phyloP scores from a whole-genome alignment of 92 coral and sea anemone species.

The Epizoanthus scotinus region DNA sequence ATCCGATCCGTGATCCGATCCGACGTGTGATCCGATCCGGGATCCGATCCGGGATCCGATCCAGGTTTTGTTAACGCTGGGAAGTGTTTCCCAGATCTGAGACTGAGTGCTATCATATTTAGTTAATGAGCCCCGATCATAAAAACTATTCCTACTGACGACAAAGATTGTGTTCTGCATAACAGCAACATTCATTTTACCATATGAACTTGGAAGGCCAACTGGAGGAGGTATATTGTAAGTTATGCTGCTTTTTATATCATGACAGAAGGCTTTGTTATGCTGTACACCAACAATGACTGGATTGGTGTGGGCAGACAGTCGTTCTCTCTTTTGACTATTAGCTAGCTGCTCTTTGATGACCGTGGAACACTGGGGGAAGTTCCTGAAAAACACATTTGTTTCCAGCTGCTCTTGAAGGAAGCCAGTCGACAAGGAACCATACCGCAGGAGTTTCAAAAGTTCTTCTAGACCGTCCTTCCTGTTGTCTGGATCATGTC shows the following conservation, averaged over 20 bases:
- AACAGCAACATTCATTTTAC: background rate
- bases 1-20: no score
- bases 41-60: no score
- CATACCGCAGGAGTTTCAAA: no score
- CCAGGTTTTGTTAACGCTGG: no score
- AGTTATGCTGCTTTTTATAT: background rate
- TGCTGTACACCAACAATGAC: background rate
- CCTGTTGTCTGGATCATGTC: no score
- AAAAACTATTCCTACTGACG: background rate
- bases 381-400: background rate
- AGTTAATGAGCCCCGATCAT: background rate
- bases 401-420: background rate
- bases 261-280: slow-evolving; percentile 6
- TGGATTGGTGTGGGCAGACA: background rate
- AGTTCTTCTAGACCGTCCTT: no score
- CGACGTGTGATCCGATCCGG: no score
- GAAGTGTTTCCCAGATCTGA: background rate
- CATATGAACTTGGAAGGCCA: background rate
- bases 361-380: background rate
- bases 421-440: no score
- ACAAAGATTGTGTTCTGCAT: slow-evolving; percentile 2
- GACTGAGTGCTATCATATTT: no score
- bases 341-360: background rate
- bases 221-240: background rate
- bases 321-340: background rate